A percentile compares a stretch with the other conserved stretches of the same genome.
Evolutionary conservation across 2,888 invertebrate species (phyloP).

Genomic region (Silvanus unidentatus): DNA sequence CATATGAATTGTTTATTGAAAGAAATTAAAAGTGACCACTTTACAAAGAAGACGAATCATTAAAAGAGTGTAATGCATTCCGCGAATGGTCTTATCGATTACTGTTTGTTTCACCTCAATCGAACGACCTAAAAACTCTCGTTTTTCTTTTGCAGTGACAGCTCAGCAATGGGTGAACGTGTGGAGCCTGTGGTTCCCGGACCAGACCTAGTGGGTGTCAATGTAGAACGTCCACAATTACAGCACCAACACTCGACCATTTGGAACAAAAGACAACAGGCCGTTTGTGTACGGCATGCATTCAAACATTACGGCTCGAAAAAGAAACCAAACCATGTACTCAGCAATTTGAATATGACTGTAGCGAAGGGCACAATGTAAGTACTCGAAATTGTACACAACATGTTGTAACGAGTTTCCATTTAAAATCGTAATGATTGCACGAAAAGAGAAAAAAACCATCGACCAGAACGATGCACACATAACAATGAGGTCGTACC

Average conservation of each 20-base stretch:
- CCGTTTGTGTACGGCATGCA: conserved; percentile 81
- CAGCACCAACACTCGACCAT: conserved; percentile 47
- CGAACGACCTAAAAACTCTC: too few relatives aligned
- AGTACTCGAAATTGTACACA: conserved; percentile 48
- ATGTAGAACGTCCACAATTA: conserved; percentile 40
- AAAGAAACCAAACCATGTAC: conserved; percentile 79
- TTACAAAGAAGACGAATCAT: background rate
- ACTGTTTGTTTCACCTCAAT: too few relatives aligned
- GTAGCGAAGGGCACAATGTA: conserved; percentile 92
- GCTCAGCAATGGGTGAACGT: conserved; percentile 42
- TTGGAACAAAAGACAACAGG: conserved; percentile 72
- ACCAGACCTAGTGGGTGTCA: conserved; percentile 43
- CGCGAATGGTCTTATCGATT: too few relatives aligned
- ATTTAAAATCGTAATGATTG: background rate
- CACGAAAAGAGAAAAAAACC: too few relatives aligned
- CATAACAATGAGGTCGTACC: too few relatives aligned
- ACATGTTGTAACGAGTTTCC: too few relatives aligned
- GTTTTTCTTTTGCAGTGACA: conserved; percentile 42
- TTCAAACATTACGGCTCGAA: conserved; percentile 86
- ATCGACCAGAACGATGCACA: too few relatives aligned
- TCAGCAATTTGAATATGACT: conserved; percentile 87
- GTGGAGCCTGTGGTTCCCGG: conserved; percentile 40
- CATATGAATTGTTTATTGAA: too few relatives aligned
- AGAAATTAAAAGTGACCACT: background rate
- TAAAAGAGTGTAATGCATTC: too few relatives aligned